These are phyloP conservation scores for Melanostigma gelatinosum DNA, from an alignment of 2,113 vertebrate genomes.

Conservation along the genomic window DNA sequence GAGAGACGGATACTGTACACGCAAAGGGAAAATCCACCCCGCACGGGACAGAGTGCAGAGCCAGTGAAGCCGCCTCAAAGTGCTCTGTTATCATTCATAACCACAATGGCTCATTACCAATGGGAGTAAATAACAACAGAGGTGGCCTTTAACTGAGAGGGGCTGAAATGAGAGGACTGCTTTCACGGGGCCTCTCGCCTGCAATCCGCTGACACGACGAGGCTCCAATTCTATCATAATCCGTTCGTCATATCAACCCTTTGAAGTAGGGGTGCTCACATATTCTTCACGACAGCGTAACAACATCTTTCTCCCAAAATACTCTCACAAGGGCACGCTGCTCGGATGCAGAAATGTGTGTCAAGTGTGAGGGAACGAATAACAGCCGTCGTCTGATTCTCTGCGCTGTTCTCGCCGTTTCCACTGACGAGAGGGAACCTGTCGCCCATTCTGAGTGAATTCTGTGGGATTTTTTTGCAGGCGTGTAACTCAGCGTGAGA, in stretches of 20 bases:
- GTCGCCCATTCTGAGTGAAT: conserved; percentile 13
- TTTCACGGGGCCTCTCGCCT: conserved; percentile 9
- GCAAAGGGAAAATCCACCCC: conserved; percentile 2
- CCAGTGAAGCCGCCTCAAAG: conserved; percentile 37
- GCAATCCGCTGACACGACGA: conserved; percentile 53
- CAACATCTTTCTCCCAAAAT: conserved; percentile 68
- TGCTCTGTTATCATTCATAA: conserved; percentile 44
- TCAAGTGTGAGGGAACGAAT: conserved; percentile 53
- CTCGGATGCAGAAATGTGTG: conserved; percentile 39
- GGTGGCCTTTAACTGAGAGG: conserved; percentile 43
- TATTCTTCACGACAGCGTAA: conserved; percentile 50
- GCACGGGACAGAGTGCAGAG: conserved; percentile 29
- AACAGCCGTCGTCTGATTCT: conserved; percentile 45
- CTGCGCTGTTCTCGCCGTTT: not conserved
- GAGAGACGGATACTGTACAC: conserved; percentile 24
- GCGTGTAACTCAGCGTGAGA: conserved; percentile 18
- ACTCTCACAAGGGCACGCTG: conserved; percentile 50
- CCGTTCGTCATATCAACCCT: conserved; percentile 70
- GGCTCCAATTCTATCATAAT: conserved; percentile 63
- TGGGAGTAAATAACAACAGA: conserved; percentile 59
- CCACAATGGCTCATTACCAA: conserved; percentile 48
- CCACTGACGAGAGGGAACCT: conserved; percentile 20
- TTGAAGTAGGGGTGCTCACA: conserved; percentile 41
- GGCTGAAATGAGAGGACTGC: conserved; percentile 44
- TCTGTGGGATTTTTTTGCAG: conserved; percentile 6